Conservation (phyloP, 1,140 invertebrate species). For the Lucilia cuprina region DNA sequence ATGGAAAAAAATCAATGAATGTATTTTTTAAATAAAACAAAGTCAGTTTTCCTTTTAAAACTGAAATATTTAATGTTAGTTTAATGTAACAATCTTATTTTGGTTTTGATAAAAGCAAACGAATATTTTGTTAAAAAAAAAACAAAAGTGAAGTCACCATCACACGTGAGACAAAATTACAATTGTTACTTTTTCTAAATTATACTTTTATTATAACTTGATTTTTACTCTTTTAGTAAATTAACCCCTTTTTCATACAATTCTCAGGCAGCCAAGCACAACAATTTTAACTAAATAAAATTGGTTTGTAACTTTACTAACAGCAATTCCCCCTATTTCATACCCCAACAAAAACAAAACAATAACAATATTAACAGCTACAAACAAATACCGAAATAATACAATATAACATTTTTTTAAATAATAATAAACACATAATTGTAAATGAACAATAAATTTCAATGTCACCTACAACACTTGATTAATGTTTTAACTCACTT, state of each 20-base stretch:
- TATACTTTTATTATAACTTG: too few species aligned
- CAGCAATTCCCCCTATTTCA: background rate
- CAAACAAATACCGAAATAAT: background rate
- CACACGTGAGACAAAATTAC: too few species aligned
- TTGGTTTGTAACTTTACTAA: background rate
- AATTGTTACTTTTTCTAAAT: too few species aligned
- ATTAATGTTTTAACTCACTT: slow-evolving; percentile 16
- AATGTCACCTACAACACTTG: slow-evolving; percentile 26
- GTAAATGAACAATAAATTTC: slow-evolving; percentile 19
- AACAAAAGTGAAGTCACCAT: too few species aligned
- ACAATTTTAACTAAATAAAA: background rate
- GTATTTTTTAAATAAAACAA: too few species aligned
- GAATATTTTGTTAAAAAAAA: too few species aligned
- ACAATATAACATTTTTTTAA: background rate
- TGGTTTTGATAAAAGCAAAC: too few species aligned
- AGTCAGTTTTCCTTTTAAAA: too few species aligned
- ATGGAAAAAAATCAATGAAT: too few species aligned
- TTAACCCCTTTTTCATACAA: slow-evolving; percentile 3
- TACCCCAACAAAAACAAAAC: background rate
- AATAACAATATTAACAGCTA: background rate
- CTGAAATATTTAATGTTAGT: too few species aligned
- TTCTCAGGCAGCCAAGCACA: background rate
- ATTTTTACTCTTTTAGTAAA: background rate
- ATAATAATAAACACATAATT: background rate
- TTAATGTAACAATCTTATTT: too few species aligned